Percentiles rank a stretch among this genome's conserved stretches.
These are phyloP conservation scores for Microcebus murinus DNA, from an alignment of 2,113 vertebrate genomes.

Conservation along the genomic window DNA sequence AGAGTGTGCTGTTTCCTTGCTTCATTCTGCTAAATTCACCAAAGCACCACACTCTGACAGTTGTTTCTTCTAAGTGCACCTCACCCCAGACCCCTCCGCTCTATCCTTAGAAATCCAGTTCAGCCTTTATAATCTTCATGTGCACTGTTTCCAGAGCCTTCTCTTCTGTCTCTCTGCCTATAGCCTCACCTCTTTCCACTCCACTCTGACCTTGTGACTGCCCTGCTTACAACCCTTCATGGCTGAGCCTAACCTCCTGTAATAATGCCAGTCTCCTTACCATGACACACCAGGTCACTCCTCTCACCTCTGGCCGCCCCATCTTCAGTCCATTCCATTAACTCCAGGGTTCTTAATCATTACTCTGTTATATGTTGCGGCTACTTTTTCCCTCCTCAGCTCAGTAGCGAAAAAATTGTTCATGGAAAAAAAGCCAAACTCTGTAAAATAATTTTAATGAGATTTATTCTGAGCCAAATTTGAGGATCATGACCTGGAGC, in stretches of 20 bases:
- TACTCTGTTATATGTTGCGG: background rate
- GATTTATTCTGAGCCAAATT: too few relatives aligned
- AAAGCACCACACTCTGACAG: background rate
- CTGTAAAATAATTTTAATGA: too few relatives aligned
- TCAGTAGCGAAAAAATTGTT: too few relatives aligned
- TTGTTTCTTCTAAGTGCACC: background rate
- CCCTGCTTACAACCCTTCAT: background rate
- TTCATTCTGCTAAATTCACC: background rate
- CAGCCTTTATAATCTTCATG: background rate
- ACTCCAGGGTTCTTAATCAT: background rate
- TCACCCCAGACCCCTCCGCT: background rate
- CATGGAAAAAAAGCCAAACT: too few relatives aligned
- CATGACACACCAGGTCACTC: background rate
- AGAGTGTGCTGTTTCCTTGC: background rate
- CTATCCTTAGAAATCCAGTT: background rate
- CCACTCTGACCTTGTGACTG: background rate
- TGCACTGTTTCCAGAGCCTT: background rate
- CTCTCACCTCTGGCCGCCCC: background rate
- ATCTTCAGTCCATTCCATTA: too few relatives aligned
- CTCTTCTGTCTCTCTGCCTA: background rate
- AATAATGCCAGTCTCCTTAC: background rate
- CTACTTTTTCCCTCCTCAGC: too few relatives aligned
- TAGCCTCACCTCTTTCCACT: background rate
- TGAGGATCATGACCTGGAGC: too few relatives aligned
- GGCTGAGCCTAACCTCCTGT: background rate